Conservation (phyloP, 2,113 vertebrate genomes). For the Salvelinus alpinus region DNA sequence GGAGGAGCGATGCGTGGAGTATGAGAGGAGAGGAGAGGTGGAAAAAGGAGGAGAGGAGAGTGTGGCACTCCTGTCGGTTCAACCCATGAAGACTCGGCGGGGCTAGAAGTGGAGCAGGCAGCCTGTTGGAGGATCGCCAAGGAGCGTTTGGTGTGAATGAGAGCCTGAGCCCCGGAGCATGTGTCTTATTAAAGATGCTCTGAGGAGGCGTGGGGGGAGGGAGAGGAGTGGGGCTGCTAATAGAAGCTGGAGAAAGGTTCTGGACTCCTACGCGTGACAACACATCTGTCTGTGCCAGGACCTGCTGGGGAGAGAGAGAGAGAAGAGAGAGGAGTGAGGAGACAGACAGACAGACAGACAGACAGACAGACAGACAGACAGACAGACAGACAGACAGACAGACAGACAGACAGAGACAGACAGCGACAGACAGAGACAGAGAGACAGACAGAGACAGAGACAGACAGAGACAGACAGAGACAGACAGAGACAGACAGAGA, state of each 20-base stretch:
- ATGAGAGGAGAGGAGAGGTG: constrained; percentile 36
- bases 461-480: too few species aligned
- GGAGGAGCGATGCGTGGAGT: neutral
- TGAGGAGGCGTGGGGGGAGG: constrained; percentile 2
- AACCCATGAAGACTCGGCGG: constrained; percentile 73
- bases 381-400: too few species aligned
- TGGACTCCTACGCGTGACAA: constrained; percentile 55
- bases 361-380: constrained; percentile 38
- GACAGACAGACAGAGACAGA: too few species aligned
- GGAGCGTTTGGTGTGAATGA: constrained; percentile 41
- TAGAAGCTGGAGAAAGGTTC: constrained; percentile 38
- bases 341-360: neutral
- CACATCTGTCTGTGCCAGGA: constrained; percentile 53
- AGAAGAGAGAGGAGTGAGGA: constrained; percentile 42
- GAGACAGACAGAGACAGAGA: too few species aligned
- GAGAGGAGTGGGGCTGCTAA: neutral
- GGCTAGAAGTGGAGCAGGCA: constrained; percentile 53
- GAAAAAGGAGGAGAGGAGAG: constrained; percentile 39
- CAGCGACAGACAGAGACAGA: too few species aligned
- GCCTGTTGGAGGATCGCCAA: constrained; percentile 25
- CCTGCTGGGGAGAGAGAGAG: constrained; percentile 54
- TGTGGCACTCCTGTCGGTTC: constrained; percentile 64
- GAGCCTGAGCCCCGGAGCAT: constrained; percentile 34
- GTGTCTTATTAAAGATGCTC: constrained; percentile 49
- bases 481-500: neutral